phyloP scores from a whole-genome alignment of 2,113 vertebrate species.

The Gavia stellata region DNA sequence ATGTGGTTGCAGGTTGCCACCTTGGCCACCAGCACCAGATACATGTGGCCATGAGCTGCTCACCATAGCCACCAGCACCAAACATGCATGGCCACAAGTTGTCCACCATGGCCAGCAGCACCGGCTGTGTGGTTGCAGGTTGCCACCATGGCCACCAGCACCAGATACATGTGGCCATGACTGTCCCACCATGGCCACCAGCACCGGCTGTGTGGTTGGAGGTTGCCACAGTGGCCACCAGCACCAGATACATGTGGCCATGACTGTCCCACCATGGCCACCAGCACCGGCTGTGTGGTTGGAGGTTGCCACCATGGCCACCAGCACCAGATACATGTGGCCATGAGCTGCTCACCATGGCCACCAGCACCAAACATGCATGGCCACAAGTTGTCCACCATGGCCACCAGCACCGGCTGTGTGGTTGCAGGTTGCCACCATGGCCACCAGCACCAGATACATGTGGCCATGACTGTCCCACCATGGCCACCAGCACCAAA shows the following conservation, averaged over 20 bases:
- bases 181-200: neutral
- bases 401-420: neutral
- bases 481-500: neutral
- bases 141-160: neutral
- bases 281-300: neutral
- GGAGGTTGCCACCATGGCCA: neutral
- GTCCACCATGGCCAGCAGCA: neutral
- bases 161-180: too few relatives aligned
- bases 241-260: too few relatives aligned
- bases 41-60: neutral
- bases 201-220: neutral
- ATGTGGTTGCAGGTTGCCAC: neutral
- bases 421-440: too few relatives aligned
- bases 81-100: neutral
- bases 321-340: neutral
- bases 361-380: neutral
- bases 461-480: neutral
- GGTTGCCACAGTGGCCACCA: neutral
- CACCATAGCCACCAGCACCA: neutral
- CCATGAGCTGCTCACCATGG: neutral
- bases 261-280: neutral
- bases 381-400: neutral
- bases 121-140: too few relatives aligned
- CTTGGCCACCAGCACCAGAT: neutral
- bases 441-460: neutral